Evolutionary conservation across 2,797 vertebrate species (phyloP).

Genomic region (Enteromius radiatus): DNA sequence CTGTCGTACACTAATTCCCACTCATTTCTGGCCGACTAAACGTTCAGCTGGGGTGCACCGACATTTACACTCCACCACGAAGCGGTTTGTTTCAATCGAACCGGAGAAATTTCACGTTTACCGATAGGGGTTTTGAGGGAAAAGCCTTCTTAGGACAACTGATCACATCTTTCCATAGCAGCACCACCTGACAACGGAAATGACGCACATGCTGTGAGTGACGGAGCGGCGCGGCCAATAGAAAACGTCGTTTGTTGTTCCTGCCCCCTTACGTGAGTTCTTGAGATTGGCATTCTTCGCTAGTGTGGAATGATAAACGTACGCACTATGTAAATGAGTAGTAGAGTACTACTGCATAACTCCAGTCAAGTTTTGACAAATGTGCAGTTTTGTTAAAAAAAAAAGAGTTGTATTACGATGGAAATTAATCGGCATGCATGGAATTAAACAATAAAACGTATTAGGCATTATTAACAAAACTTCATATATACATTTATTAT

Average conservation of each 20-base stretch:
- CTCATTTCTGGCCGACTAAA: constrained; percentile 70
- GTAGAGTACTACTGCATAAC: constrained; percentile 18
- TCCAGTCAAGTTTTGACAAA: background rate
- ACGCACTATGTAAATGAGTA: constrained; percentile 7
- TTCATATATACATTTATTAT: background rate
- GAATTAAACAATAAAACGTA: background rate
- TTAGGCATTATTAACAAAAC: background rate
- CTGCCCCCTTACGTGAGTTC: constrained; percentile 24
- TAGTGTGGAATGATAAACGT: constrained; percentile 27
- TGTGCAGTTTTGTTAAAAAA: background rate
- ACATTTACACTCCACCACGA: constrained; percentile 43
- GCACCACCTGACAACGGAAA: constrained; percentile 97
- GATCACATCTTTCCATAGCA: constrained; percentile 90
- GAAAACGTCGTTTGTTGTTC: background rate
- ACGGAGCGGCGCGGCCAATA: constrained; percentile 71
- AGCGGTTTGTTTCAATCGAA: constrained; percentile 39
- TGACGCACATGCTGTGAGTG: constrained; percentile 85
- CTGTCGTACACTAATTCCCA: constrained; percentile 68
- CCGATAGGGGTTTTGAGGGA: constrained; percentile 79
- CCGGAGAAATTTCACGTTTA: constrained; percentile 64
- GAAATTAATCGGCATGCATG: background rate
- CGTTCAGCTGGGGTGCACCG: constrained; percentile 56
- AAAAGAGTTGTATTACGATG: background rate
- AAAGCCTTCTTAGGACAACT: constrained; percentile 79
- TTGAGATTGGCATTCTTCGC: constrained; percentile 23